Percentiles rank a stretch among this genome's conserved stretches.
phyloP scores from a whole-genome alignment of 53 echinoderm and acorn worm genomes.

The Henricia sp. region DNA sequence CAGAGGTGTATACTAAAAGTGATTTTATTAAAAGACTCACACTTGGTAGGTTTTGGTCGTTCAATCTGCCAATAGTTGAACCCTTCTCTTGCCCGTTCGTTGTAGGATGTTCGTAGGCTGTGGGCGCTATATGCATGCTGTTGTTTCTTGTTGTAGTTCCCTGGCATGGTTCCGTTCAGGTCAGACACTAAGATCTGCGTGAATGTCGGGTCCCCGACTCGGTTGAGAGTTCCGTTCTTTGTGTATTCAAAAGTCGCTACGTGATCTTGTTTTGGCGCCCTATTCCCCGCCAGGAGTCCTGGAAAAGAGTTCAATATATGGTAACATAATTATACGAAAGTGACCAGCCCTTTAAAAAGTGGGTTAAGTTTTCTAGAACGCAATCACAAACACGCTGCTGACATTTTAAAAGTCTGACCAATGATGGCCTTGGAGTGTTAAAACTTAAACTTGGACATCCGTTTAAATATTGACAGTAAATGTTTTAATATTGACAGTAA shows the following conservation, averaged over 20 bases:
- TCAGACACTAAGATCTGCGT: constrained; percentile 64
- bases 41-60: constrained; percentile 89
- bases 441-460: too few species aligned
- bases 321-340: background rate
- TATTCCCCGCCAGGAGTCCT: constrained; percentile 72
- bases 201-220: constrained; percentile 77
- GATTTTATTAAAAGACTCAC: too few species aligned
- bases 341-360: too few species aligned
- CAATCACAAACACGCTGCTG: too few species aligned
- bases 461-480: too few species aligned
- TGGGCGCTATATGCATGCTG: constrained; percentile 55
- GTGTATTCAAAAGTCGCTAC: constrained; percentile 91
- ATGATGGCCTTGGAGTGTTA: too few species aligned
- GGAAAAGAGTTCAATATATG: background rate
- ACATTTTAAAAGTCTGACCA: too few species aligned
- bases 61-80: constrained; percentile 97
- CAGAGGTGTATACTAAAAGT: too few species aligned
- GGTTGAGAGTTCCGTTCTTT: constrained; percentile 77
- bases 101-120: constrained; percentile 66
- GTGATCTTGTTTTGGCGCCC: constrained; percentile 78
- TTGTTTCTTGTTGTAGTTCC: constrained; percentile 65
- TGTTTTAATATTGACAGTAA: background rate
- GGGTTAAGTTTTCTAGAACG: too few species aligned
- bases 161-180: constrained; percentile 81
- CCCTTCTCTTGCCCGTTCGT: constrained; percentile 78